Conservation (phyloP, 2,888 invertebrate genomes). For the Electrophaes corylata region DNA sequence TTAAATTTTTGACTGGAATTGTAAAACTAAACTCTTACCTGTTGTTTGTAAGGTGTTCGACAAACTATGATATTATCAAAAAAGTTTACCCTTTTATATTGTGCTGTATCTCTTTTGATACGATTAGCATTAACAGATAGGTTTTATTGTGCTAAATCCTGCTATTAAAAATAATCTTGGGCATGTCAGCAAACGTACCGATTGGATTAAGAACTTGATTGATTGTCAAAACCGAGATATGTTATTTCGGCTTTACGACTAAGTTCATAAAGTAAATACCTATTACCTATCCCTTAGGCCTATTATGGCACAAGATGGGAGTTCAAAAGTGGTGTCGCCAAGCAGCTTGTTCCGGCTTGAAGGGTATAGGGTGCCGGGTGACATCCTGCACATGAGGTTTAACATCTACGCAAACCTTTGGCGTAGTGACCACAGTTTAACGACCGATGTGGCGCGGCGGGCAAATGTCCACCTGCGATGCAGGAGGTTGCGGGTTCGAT, state of each 20-base stretch:
- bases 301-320: no score
- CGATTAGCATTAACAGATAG: slow-evolving; percentile 39
- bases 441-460: no score
- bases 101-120: slow-evolving; percentile 25
- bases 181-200: slow-evolving; percentile 12
- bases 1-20: no score
- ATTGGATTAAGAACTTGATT: slow-evolving; percentile 38
- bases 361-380: no score
- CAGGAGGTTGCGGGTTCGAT: no score
- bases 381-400: no score
- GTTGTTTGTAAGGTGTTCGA: slow-evolving; percentile 39
- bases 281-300: no score
- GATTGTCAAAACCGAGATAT: slow-evolving; percentile 23
- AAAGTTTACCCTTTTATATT: slow-evolving; percentile 43
- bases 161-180: slow-evolving; percentile 25
- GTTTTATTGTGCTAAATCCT: slow-evolving; percentile 40
- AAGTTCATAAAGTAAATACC: background rate
- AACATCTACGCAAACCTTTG: no score
- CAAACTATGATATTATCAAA: slow-evolving; percentile 39
- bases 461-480: no score
- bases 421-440: no score
- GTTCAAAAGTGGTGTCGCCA: no score
- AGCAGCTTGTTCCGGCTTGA: no score
- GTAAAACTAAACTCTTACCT: slow-evolving; percentile 31
- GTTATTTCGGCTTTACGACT: background rate